These are phyloP conservation scores for Teleogryllus occipitalis DNA, from an alignment of 1,140 invertebrate genomes.

Conservation along the genomic window DNA sequence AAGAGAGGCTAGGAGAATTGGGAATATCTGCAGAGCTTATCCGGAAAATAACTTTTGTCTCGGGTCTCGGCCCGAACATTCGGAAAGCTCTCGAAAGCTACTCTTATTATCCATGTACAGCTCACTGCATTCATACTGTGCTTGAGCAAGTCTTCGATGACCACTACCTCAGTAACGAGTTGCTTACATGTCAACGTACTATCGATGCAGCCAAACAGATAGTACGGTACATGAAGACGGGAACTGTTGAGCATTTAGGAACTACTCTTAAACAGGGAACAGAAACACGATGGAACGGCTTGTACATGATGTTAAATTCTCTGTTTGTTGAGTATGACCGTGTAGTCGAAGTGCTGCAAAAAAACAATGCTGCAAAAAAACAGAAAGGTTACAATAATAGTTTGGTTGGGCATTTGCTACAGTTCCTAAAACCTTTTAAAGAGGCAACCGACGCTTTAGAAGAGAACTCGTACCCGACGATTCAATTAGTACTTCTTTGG, in stretches of 20 bases:
- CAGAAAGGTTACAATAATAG: neutral
- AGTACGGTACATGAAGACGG: neutral
- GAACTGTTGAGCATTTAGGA: neutral
- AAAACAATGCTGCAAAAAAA: constrained; percentile 6
- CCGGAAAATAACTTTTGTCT: neutral
- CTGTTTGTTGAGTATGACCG: neutral
- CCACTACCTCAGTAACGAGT: neutral
- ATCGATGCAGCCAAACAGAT: neutral
- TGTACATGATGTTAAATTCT: constrained; percentile 3
- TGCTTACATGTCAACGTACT: neutral
- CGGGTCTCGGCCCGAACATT: constrained; percentile 7
- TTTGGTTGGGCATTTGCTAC: no score
- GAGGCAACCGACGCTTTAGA: neutral
- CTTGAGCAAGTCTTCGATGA: neutral
- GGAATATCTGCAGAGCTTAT: constrained; percentile 7
- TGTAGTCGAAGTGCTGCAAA: neutral
- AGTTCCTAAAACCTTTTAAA: constrained; percentile 6
- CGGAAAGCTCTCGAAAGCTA: neutral
- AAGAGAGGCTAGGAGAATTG: neutral
- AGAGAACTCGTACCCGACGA: neutral
- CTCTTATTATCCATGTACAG: neutral
- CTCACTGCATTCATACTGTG: neutral
- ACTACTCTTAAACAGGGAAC: neutral
- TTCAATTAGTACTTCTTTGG: neutral
- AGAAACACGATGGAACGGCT: neutral